Conservation (phyloP, 2,888 invertebrate genomes). For the Acanthoscelides obtectus region DNA sequence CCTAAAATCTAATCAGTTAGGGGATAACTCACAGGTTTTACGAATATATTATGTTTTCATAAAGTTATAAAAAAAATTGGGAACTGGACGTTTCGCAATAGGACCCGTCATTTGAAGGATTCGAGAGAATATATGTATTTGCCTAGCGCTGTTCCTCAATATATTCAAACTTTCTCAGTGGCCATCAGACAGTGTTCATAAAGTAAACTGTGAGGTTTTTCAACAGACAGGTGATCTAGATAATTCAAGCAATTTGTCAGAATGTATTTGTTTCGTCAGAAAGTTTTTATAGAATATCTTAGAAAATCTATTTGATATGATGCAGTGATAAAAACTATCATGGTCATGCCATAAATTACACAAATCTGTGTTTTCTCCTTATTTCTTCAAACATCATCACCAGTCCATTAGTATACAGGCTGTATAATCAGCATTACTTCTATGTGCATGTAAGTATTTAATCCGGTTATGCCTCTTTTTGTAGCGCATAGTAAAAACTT, state of each 20-base stretch:
- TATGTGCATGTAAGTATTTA: neutral
- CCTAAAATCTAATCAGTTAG: too few species aligned
- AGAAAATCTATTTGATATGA: neutral
- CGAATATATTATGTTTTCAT: too few species aligned
- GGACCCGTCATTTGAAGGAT: too few species aligned
- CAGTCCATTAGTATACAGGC: neutral
- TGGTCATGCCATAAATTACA: neutral
- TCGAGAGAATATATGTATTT: too few species aligned
- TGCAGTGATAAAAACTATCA: neutral
- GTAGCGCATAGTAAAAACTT: neutral
- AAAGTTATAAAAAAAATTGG: too few species aligned
- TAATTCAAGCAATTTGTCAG: neutral
- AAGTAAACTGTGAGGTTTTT: too few species aligned
- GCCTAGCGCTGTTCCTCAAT: too few species aligned
- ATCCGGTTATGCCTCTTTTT: neutral
- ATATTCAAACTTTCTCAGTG: too few species aligned
- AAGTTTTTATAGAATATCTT: neutral
- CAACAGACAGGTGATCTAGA: too few species aligned
- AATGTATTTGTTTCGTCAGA: neutral
- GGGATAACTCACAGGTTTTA: too few species aligned
- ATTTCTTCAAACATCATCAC: neutral
- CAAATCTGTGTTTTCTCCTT: neutral
- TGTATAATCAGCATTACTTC: neutral
- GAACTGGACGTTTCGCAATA: too few species aligned
- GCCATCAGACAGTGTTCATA: too few species aligned